These are phyloP conservation scores for Tipula vernalis DNA, from an alignment of 2,888 invertebrate species.

Conservation along the genomic window DNA sequence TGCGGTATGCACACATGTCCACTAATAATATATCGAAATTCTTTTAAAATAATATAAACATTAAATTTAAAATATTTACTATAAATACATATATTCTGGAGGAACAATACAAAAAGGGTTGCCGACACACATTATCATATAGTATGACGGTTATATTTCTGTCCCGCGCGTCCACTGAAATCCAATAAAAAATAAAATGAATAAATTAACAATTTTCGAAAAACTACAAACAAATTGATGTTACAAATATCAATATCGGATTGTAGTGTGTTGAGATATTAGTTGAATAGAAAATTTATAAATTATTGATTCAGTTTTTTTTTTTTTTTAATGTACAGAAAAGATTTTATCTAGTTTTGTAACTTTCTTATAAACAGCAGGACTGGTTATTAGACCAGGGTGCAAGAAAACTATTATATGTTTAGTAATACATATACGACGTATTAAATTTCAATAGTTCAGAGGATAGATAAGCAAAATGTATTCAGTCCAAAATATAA, in stretches of 20 bases:
- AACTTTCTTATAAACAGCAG: neutral
- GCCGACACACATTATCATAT: neutral
- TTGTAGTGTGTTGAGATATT: neutral
- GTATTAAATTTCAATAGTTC: too few species aligned
- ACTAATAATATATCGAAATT: neutral
- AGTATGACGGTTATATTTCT: neutral
- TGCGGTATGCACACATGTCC: neutral
- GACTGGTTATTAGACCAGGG: neutral
- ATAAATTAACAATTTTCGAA: neutral
- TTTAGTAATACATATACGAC: neutral
- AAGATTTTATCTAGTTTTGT: neutral
- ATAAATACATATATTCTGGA: neutral
- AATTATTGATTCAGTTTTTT: neutral
- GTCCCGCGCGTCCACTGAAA: neutral
- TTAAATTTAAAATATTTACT: neutral
- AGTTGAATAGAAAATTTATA: neutral
- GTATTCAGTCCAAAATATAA: neutral
- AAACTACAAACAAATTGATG: constrained; percentile 4
- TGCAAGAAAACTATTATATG: neutral
- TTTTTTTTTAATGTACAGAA: neutral
- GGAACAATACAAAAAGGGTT: neutral
- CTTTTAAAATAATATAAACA: neutral
- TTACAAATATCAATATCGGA: neutral
- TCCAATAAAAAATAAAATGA: neutral
- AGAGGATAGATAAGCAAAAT: too few species aligned